Base-by-base conservation (phyloP, 1,140 invertebrate species). In the Parasteatoda tepidariorum region DNA sequence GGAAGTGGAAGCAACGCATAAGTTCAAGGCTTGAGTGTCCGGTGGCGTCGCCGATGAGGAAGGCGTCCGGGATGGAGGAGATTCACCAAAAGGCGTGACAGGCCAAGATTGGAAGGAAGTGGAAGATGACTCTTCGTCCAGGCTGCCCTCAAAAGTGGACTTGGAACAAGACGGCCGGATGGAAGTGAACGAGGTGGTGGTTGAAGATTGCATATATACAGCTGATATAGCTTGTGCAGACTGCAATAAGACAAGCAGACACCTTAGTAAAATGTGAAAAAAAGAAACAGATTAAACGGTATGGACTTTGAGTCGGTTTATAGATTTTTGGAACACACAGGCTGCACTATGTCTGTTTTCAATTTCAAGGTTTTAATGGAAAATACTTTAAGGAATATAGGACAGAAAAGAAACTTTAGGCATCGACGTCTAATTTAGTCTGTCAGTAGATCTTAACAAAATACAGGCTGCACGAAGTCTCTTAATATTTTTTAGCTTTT, bases 1-100 rank as follows among this genome's bases (percentile, higher is more conserved):
- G 34, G 82, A 82, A 89, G 88, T 79, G 85, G 87, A 89, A 79
- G 89, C 89, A 61, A 90, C 89, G 87, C 93, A 94, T 33, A 85
- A 33, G 48, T 85, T 82, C 22, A 83, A 26, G 18, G 81, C 81
- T 26, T 84, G 66, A 3, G 84, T 84, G 71, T 84, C 71, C 13
- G 61, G 68, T n/a, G n/a, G n/a, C n/a, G n/a, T n/a, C 11, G 28
- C 18, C 22, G 26, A n/a, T 13, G 68, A 33, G 55, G 64, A 30
- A 4, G 73, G 62, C 31, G 68, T 55, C 22, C 75, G 9, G 15
- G 41, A 33, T 22, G 33, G 6, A 11, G 55, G 31, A 1, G 76
- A 59, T 26, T 67, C 76, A 18, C 30, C 41, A 24, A 28, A 28
- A 11, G 38, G 38, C 41, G 68, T 59, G 57, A 7, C 57, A 31